Conservation (phyloP, 2,888 invertebrate species). For the Bedellia somnulentella region DNA sequence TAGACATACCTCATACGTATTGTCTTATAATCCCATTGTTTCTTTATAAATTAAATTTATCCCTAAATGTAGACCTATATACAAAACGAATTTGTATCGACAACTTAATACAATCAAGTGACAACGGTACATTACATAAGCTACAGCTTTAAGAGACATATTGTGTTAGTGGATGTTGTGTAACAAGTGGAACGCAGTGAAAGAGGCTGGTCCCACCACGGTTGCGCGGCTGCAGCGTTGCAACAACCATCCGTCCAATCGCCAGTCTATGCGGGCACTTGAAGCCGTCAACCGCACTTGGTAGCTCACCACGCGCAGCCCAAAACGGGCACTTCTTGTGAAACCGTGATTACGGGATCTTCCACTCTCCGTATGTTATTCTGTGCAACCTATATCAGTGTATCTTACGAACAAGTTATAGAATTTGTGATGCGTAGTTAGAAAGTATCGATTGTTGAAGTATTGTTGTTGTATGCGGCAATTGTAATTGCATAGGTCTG, state of each 20-base stretch:
- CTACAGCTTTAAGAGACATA: too few relatives aligned
- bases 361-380: not conserved
- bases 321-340: not conserved
- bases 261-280: conserved; percentile 15
- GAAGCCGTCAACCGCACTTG: conserved; percentile 1
- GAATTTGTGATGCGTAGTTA: not conserved
- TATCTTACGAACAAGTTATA: not conserved
- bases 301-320: not conserved
- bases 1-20: too few relatives aligned
- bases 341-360: not conserved
- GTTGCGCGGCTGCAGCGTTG: conserved; percentile 35
- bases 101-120: too few relatives aligned
- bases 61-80: too few relatives aligned
- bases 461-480: too few relatives aligned
- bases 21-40: too few relatives aligned
- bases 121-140: too few relatives aligned
- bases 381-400: not conserved
- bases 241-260: conserved; percentile 26
- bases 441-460: conserved; percentile 1
- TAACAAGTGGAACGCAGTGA: conserved; percentile 34
- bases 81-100: too few relatives aligned
- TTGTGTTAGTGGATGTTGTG: conserved; percentile 21
- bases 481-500: too few relatives aligned
- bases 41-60: too few relatives aligned
- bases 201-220: conserved; percentile 23